Percentiles rank a stretch among this genome's conserved stretches.
Evolutionary conservation across 2,888 invertebrate genomes (phyloP).

Genomic region (Nomada goodeniana): DNA sequence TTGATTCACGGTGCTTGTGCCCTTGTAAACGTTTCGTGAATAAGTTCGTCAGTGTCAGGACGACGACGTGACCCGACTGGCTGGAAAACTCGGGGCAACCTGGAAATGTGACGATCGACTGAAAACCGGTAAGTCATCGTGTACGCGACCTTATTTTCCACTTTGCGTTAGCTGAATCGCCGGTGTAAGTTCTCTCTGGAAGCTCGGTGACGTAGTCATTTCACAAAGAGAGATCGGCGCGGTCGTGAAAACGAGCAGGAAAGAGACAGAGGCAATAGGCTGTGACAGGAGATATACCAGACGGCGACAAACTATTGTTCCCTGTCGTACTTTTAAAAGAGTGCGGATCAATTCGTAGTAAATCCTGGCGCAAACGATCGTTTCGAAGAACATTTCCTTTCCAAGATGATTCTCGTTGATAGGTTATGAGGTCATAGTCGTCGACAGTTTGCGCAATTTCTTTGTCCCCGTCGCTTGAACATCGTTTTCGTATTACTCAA

Average conservation of each 20-base stretch:
- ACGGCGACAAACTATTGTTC: constrained; percentile 34
- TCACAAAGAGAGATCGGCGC: neutral
- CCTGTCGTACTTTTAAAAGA: neutral
- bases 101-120: constrained; percentile 71
- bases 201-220: constrained; percentile 23
- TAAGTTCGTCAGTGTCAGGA: constrained; percentile 28
- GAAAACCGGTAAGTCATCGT: constrained; percentile 69
- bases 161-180: neutral
- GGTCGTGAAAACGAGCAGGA: neutral
- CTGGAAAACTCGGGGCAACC: constrained; percentile 15
- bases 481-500: neutral
- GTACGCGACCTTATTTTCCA: constrained; percentile 1
- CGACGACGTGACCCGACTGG: constrained; percentile 39
- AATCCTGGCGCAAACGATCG: neutral
- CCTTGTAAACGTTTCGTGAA: constrained; percentile 36
- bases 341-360: neutral
- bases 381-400: constrained; percentile 16
- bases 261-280: neutral
- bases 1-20: constrained; percentile 34
- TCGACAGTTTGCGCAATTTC: constrained; percentile 32
- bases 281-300: constrained; percentile 16
- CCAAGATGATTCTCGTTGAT: constrained; percentile 31
- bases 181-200: neutral
- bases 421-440: constrained; percentile 59
- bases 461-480: constrained; percentile 44